phyloP scores from a whole-genome alignment of 2,888 invertebrate genomes.

The Anticlea derivata region DNA sequence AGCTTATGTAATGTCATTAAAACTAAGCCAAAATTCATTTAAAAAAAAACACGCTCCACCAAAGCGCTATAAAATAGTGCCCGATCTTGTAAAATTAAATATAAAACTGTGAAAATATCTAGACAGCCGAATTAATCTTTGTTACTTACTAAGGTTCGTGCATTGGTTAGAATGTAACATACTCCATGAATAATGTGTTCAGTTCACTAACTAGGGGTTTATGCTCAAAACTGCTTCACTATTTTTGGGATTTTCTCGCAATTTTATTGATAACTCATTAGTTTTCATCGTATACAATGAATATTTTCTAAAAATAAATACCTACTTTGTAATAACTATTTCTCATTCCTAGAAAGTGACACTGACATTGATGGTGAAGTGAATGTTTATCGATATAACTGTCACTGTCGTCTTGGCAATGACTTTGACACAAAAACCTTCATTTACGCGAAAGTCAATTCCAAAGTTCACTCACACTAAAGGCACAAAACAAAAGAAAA shows the following conservation, averaged over 20 bases:
- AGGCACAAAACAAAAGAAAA: too few species aligned
- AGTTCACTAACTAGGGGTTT: neutral
- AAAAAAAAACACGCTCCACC: too few species aligned
- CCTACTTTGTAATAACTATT: too few species aligned
- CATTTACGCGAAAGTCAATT: neutral
- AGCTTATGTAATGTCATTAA: too few species aligned
- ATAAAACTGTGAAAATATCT: too few species aligned
- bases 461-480: constrained; percentile 5
- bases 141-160: neutral
- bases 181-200: neutral
- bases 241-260: neutral
- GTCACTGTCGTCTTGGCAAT: constrained; percentile 19
- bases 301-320: too few species aligned
- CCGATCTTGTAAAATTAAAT: too few species aligned
- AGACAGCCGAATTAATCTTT: too few species aligned
- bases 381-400: neutral
- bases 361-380: neutral
- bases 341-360: too few species aligned
- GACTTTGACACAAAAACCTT: constrained; percentile 13
- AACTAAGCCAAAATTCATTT: too few species aligned
- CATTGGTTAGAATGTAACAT: neutral
- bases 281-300: neutral
- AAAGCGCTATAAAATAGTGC: too few species aligned
- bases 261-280: neutral
- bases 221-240: neutral